Conservation (phyloP, 2,113 vertebrate species). For the Gallinago paraguaiae region DNA sequence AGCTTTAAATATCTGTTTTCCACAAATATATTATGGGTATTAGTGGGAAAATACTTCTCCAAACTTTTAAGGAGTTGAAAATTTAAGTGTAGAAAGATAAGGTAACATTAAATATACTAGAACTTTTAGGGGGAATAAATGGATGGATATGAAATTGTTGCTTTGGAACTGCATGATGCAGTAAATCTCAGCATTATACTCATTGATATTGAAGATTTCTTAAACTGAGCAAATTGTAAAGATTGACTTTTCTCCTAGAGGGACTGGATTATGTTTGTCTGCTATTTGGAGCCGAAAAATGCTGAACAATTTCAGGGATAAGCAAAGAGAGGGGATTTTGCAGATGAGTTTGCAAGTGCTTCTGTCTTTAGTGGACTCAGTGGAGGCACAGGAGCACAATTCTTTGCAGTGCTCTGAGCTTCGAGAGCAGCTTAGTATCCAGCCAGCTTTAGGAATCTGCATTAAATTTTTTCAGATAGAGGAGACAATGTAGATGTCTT, state of each 20-base stretch:
- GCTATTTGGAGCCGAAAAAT: not conserved
- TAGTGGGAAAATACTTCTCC: not conserved
- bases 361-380: not conserved
- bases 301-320: not conserved
- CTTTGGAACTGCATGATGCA: not conserved
- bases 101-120: not conserved
- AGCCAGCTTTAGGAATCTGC: not conserved
- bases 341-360: not conserved
- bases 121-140: not conserved
- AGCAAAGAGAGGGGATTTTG: conserved; percentile 33
- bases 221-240: conserved; percentile 6
- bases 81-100: not conserved
- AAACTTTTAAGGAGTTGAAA: not conserved
- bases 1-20: conserved; percentile 8
- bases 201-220: not conserved
- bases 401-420: not conserved
- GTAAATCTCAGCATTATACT: not conserved
- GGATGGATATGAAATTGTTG: not conserved
- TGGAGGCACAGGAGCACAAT: not conserved
- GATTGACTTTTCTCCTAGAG: conserved; percentile 27
- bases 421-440: not conserved
- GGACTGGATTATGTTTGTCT: conserved; percentile 16
- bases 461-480: not conserved
- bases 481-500: not conserved
- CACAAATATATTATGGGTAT: not conserved